phyloP scores from a whole-genome alignment of 2,113 vertebrate genomes.

The Ameiurus melas region DNA sequence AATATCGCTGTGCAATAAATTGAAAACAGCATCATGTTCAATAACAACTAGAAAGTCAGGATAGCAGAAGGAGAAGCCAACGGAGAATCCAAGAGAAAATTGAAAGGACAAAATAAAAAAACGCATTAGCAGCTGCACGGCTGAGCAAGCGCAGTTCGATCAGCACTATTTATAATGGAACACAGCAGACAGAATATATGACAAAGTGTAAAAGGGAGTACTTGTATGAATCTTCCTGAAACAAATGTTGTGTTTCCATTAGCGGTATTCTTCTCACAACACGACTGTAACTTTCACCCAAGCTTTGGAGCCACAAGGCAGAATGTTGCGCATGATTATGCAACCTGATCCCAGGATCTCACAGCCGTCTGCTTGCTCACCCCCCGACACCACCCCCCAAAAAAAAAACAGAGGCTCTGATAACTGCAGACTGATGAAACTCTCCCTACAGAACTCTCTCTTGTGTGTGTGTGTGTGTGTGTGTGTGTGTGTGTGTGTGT shows the following conservation, averaged over 20 bases:
- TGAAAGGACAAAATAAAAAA: background rate
- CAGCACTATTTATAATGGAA: background rate
- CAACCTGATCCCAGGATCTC: slow-evolving; percentile 35
- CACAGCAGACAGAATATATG: background rate
- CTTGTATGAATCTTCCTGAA: background rate
- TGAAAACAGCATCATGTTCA: slow-evolving; percentile 1
- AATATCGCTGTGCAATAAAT: slow-evolving; percentile 6
- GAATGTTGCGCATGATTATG: slow-evolving; percentile 35
- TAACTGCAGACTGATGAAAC: slow-evolving; percentile 41
- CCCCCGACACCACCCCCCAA: background rate
- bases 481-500: no score
- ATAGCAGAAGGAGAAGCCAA: background rate
- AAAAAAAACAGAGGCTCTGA: slow-evolving; percentile 9
- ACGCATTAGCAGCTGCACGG: background rate
- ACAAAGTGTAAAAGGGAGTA: background rate
- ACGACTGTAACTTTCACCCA: slow-evolving; percentile 3
- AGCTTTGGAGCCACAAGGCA: slow-evolving; percentile 20
- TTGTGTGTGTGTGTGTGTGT: slow-evolving; percentile 23
- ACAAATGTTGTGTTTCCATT: slow-evolving; percentile 7
- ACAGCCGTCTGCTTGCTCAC: slow-evolving; percentile 23
- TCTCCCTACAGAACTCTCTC: slow-evolving; percentile 4
- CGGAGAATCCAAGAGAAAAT: background rate
- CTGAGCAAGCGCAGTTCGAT: background rate
- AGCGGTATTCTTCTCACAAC: background rate
- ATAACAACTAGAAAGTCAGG: background rate